Percentiles rank a stretch among this genome's conserved stretches.
These are phyloP conservation scores for Vicugna pacos DNA, from an alignment of 2,113 vertebrate species.

Conservation along the genomic window DNA sequence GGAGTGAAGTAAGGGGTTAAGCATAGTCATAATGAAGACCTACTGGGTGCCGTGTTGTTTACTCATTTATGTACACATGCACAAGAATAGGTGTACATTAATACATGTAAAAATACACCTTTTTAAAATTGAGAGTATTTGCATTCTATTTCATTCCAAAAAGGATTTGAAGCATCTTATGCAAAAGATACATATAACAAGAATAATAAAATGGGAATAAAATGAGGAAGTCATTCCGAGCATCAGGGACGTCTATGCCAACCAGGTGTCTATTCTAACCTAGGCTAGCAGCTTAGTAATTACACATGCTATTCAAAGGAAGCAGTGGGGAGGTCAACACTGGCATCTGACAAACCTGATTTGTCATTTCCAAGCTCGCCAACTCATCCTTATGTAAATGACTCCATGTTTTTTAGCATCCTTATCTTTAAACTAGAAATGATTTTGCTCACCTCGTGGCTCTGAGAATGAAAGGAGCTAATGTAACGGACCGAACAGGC, in stretches of 20 bases:
- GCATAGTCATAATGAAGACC: background rate
- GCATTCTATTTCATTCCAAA: background rate
- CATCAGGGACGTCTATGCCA: background rate
- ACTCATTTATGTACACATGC: accelerated
- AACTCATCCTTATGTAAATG: background rate
- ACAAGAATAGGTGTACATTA: background rate
- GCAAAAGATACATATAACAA: background rate
- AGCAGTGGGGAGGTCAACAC: background rate
- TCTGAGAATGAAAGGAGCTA: background rate
- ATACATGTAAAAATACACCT: background rate
- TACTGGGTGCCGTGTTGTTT: too few relatives aligned
- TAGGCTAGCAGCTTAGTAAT: background rate
- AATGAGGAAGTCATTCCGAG: background rate
- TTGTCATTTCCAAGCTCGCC: background rate
- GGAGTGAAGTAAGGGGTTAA: background rate
- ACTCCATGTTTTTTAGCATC: background rate
- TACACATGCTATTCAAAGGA: background rate
- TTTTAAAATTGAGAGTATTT: background rate
- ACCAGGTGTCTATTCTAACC: background rate
- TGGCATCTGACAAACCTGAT: too few relatives aligned
- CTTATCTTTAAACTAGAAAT: background rate
- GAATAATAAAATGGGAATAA: background rate
- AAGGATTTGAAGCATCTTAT: background rate
- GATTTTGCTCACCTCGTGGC: background rate
- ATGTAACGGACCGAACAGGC: background rate